Evolutionary conservation across 2,113 vertebrate genomes (phyloP).

Genomic region (Alces alces): DNA sequence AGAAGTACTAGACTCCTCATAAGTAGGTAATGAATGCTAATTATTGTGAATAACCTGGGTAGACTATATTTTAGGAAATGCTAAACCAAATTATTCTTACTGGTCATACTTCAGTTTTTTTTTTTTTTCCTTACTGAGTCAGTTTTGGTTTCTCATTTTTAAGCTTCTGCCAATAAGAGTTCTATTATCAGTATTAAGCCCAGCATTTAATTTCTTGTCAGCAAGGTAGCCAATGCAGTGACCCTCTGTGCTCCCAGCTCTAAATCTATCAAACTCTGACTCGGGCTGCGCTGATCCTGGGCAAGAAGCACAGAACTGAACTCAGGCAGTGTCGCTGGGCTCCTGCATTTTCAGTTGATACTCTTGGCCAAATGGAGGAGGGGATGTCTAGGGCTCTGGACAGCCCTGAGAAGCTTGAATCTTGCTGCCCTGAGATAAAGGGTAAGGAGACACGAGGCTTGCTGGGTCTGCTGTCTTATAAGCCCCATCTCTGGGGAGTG

Average conservation of each 20-base stretch:
- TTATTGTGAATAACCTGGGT: not conserved
- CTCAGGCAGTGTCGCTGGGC: not conserved
- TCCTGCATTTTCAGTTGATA: not conserved
- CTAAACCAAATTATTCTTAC: not conserved
- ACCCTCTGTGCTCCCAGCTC: not conserved
- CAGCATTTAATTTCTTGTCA: not conserved
- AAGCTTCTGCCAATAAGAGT: conserved; percentile 16
- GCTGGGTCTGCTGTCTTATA: rapidly evolving
- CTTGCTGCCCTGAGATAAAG: not conserved
- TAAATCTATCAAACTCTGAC: not conserved
- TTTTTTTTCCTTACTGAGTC: not conserved
- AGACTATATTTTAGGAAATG: not conserved
- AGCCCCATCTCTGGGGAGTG: not conserved
- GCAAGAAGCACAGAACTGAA: not conserved
- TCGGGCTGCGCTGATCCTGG: not conserved
- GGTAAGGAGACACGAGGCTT: conserved; percentile 36
- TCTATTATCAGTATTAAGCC: conserved; percentile 12
- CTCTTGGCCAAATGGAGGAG: not conserved
- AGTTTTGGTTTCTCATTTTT: conserved; percentile 46
- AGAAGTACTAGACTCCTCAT: not conserved
- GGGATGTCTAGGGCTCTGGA: not conserved
- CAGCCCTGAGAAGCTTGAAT: not conserved
- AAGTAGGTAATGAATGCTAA: not conserved
- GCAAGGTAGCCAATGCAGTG: not conserved
- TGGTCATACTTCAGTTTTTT: not conserved